Conservation (phyloP, 2,888 invertebrate species). For the Caenorhabditis uteleia region DNA sequence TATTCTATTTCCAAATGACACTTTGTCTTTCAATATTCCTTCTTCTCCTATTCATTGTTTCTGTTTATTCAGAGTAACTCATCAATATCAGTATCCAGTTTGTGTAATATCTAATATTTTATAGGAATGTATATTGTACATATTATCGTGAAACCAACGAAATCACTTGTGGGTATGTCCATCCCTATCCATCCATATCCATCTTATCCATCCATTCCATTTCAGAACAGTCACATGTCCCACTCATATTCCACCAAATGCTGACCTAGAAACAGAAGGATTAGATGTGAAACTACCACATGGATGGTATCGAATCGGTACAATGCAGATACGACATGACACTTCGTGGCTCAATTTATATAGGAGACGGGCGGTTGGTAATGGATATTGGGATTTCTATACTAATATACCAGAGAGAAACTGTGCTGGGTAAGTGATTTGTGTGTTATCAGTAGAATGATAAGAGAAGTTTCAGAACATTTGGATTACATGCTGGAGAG, state of each 20-base stretch:
- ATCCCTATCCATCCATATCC: not conserved
- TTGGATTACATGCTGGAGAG: constrained; percentile 67
- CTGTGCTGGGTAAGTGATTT: constrained; percentile 62
- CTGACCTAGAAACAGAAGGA: constrained; percentile 58
- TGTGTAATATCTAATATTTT: no score
- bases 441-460: not conserved
- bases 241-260: constrained; percentile 60
- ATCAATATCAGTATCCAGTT: no score
- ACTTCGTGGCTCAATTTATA: constrained; percentile 67
- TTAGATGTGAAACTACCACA: constrained; percentile 64
- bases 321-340: constrained; percentile 65
- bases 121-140: constrained; percentile 67
- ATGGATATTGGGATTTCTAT: constrained; percentile 69
- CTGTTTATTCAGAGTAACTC: no score
- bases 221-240: constrained; percentile 65
- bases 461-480: constrained; percentile 57
- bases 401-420: constrained; percentile 68
- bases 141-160: constrained; percentile 68
- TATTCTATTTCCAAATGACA: no score
- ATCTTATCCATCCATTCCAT: not conserved
- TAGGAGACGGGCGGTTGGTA: constrained; percentile 60
- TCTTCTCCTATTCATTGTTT: no score
- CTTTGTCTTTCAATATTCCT: no score
- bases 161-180: constrained; percentile 66
- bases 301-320: constrained; percentile 68